These are phyloP conservation scores for Schizothorax lantsangensis DNA, from an alignment of 2,797 vertebrate species.

Conservation along the genomic window DNA sequence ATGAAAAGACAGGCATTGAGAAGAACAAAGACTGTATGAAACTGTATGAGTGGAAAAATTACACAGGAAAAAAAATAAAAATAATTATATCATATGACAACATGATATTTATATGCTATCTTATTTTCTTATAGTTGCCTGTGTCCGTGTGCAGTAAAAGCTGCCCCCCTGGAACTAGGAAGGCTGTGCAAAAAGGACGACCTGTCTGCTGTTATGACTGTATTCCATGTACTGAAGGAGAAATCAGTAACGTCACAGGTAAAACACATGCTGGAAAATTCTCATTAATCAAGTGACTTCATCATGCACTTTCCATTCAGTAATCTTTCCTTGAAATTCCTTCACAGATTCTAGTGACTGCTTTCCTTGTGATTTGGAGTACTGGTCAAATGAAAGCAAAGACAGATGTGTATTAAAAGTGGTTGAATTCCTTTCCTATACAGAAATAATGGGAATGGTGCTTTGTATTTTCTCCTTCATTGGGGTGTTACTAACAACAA, in stretches of 20 bases:
- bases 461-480: too few species aligned
- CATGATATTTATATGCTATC: background rate
- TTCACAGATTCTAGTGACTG: conserved; percentile 19
- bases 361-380: conserved; percentile 35
- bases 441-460: too few species aligned
- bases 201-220: conserved; percentile 18
- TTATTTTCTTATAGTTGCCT: conserved; percentile 33
- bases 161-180: conserved; percentile 57
- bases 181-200: conserved; percentile 52
- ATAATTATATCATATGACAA: too few species aligned
- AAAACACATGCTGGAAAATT: background rate
- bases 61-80: too few species aligned
- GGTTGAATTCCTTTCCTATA: too few species aligned
- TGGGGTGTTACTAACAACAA: too few species aligned
- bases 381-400: conserved; percentile 43
- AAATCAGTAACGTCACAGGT: conserved; percentile 61
- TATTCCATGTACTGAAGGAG: background rate
- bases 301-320: background rate
- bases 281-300: too few species aligned
- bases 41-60: too few species aligned
- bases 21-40: too few species aligned
- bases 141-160: conserved; percentile 56
- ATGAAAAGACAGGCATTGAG: too few species aligned
- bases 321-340: background rate
- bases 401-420: too few species aligned